Evolutionary conservation across 2,113 vertebrate species (phyloP).

Genomic region (Corythornis cristatus): DNA sequence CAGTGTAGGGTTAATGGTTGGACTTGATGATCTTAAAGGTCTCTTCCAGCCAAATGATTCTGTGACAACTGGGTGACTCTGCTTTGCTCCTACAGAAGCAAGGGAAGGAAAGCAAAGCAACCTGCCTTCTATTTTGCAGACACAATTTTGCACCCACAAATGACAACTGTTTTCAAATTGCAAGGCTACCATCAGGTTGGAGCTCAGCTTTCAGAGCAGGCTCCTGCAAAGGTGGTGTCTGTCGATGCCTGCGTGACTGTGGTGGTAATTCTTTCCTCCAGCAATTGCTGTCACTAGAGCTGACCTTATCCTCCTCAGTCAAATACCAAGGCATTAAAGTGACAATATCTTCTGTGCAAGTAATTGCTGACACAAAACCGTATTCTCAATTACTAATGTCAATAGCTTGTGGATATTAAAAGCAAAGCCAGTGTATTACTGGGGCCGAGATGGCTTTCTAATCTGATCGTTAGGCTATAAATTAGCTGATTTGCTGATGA

Average conservation of each 20-base stretch:
- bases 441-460: background rate
- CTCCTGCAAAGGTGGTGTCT: background rate
- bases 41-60: too few relatives aligned
- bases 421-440: background rate
- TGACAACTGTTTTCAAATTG: background rate
- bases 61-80: background rate
- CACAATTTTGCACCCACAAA: background rate
- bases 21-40: too few relatives aligned
- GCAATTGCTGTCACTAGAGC: background rate
- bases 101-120: background rate
- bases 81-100: background rate
- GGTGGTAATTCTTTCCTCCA: background rate
- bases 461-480: background rate
- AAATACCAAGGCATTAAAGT: background rate
- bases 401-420: background rate
- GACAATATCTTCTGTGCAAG: background rate
- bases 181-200: background rate
- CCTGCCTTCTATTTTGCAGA: background rate
- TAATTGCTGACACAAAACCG: background rate
- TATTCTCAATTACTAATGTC: background rate
- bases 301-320: background rate
- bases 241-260: background rate
- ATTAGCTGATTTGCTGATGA: slow-evolving; percentile 4
- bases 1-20: too few relatives aligned
- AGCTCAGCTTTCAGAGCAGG: background rate